Percentiles rank a stretch among this genome's conserved stretches.
These are phyloP conservation scores for Lateolabrax maculatus DNA, from an alignment of 2,797 vertebrate species.

Conservation along the genomic window DNA sequence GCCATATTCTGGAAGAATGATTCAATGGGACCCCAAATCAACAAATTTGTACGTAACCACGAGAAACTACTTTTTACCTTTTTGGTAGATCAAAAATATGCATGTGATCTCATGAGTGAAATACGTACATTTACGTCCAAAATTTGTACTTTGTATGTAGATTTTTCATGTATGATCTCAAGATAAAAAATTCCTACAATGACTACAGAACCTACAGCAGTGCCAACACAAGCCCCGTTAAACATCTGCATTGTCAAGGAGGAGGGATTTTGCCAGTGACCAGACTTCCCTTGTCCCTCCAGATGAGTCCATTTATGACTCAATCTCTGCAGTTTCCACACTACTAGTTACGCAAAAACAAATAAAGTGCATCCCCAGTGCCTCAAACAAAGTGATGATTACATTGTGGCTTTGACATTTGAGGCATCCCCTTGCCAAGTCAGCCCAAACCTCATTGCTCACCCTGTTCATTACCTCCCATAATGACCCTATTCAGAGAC, in stretches of 20 bases:
- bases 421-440: constrained; percentile 65
- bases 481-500: constrained; percentile 76
- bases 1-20: background rate
- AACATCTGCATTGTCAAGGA: constrained; percentile 9
- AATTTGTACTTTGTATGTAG: background rate
- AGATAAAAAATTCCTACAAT: background rate
- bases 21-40: background rate
- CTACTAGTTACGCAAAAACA: constrained; percentile 56
- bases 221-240: background rate
- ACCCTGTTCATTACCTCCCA: constrained; percentile 78
- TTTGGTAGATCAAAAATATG: background rate
- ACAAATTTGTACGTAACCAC: background rate
- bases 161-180: background rate
- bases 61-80: background rate
- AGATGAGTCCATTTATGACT: constrained; percentile 57
- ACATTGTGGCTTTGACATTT: constrained; percentile 76
- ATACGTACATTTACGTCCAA: background rate
- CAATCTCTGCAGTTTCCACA: constrained; percentile 60
- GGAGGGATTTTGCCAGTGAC: constrained; percentile 3
- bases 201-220: background rate
- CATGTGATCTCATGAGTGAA: background rate
- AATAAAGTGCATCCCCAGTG: constrained; percentile 62
- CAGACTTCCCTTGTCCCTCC: background rate
- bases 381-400: constrained; percentile 70
- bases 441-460: constrained; percentile 75